Percentiles rank a stretch among this genome's conserved stretches.
Evolutionary conservation across 2,797 vertebrate genomes (phyloP).

Genomic region (Sciurus carolinensis): DNA sequence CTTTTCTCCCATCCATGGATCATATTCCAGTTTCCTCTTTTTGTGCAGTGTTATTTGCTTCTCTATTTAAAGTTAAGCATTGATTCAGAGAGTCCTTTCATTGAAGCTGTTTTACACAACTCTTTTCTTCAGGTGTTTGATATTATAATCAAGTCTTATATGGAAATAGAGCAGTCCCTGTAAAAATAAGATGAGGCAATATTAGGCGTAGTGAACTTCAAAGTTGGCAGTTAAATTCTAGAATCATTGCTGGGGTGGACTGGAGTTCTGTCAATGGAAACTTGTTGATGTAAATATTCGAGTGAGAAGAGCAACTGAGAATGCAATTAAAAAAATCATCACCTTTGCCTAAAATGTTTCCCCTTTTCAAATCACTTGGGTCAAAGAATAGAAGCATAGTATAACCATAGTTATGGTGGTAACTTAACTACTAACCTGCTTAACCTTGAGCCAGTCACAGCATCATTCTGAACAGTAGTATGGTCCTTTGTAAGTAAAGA

Average conservation of each 20-base stretch:
- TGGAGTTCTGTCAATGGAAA: background rate
- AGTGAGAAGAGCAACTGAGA: background rate
- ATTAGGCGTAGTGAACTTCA: background rate
- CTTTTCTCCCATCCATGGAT: background rate
- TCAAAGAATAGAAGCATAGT: fast-evolving
- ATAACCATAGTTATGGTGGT: background rate
- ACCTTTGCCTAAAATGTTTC: background rate
- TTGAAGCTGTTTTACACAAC: background rate
- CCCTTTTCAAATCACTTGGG: background rate
- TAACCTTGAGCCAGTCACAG: background rate
- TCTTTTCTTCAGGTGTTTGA: constrained; percentile 22
- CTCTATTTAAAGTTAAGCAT: background rate
- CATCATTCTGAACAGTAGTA: background rate
- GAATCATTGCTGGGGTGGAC: background rate
- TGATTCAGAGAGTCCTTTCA: constrained; percentile 32
- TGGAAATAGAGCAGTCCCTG: background rate
- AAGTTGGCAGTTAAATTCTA: background rate
- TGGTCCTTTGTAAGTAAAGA: background rate
- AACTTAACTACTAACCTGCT: background rate
- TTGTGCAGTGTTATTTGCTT: background rate
- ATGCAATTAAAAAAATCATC: background rate
- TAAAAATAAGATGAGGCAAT: background rate
- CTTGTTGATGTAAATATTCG: background rate
- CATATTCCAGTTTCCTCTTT: background rate
- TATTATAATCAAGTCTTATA: background rate